These are phyloP conservation scores for Drosophila gaucha DNA, from an alignment of 2,888 invertebrate genomes.

Conservation along the genomic window DNA sequence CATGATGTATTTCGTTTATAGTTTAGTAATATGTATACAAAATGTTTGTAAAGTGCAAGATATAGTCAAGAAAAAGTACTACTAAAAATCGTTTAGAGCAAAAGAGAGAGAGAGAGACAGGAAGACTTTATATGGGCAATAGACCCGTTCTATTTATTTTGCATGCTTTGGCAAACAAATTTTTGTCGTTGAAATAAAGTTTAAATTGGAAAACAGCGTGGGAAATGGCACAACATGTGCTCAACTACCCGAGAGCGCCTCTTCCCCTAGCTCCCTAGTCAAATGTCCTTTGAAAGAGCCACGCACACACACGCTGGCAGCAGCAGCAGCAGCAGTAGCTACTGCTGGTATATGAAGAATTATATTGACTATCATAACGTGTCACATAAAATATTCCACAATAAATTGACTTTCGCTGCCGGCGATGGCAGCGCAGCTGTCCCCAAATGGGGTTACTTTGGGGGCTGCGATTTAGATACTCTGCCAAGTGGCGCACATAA, in stretches of 20 bases:
- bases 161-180: conserved; percentile 50
- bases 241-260: not conserved
- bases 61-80: conserved; percentile 49
- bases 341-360: conserved; percentile 56
- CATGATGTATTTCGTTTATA: conserved; percentile 44
- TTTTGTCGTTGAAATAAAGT: conserved; percentile 57
- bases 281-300: conserved; percentile 31
- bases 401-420: conserved; percentile 75
- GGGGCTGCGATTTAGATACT: conserved; percentile 36
- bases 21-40: conserved; percentile 62
- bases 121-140: not conserved
- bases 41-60: conserved; percentile 61
- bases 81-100: conserved; percentile 64
- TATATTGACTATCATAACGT: conserved; percentile 78
- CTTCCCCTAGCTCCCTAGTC: not conserved
- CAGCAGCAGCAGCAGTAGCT: not conserved
- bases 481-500: conserved; percentile 71
- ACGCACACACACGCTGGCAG: conserved; percentile 10
- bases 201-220: conserved; percentile 64
- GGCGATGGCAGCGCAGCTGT: conserved; percentile 43
- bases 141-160: conserved; percentile 12
- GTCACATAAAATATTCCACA: conserved; percentile 79
- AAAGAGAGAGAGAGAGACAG: not conserved
- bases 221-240: conserved; percentile 65
- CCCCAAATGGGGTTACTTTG: not conserved